phyloP scores from a whole-genome alignment of 2,888 invertebrate genomes.

The Rhamnusium bicolor region DNA sequence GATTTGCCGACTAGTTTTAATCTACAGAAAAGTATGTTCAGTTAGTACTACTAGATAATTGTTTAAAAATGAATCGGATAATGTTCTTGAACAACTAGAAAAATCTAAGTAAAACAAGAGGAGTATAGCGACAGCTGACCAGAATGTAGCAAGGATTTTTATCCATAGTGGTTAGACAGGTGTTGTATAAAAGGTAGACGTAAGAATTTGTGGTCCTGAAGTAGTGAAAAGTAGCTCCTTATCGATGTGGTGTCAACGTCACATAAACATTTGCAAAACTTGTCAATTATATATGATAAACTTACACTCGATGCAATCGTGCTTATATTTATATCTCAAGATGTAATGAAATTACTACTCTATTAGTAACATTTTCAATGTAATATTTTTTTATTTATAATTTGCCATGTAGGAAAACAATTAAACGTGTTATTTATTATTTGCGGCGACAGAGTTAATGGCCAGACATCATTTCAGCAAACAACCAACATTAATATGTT shows the following conservation, averaged over 20 bases:
- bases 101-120: neutral
- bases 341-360: constrained; percentile 33
- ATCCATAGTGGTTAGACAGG: constrained; percentile 46
- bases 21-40: neutral
- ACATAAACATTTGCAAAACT: constrained; percentile 49
- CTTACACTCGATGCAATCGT: constrained; percentile 40
- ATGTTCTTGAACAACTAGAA: neutral
- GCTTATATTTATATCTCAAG: constrained; percentile 33
- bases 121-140: neutral
- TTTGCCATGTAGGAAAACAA: constrained; percentile 11
- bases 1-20: neutral
- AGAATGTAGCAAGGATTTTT: constrained; percentile 25
- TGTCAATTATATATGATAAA: constrained; percentile 53
- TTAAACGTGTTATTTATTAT: constrained; percentile 1
- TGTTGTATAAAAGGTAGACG: constrained; percentile 47
- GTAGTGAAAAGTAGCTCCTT: constrained; percentile 49
- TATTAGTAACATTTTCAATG: constrained; percentile 4
- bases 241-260: constrained; percentile 54
- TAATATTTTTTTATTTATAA: constrained; percentile 1
- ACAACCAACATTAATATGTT: neutral
- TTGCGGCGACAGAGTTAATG: neutral
- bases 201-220: constrained; percentile 38
- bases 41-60: neutral
- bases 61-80: neutral
- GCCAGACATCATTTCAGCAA: too few relatives aligned